These are phyloP conservation scores for Emydocephalus ijimae DNA, from an alignment of 2,113 vertebrate species.

Conservation along the genomic window DNA sequence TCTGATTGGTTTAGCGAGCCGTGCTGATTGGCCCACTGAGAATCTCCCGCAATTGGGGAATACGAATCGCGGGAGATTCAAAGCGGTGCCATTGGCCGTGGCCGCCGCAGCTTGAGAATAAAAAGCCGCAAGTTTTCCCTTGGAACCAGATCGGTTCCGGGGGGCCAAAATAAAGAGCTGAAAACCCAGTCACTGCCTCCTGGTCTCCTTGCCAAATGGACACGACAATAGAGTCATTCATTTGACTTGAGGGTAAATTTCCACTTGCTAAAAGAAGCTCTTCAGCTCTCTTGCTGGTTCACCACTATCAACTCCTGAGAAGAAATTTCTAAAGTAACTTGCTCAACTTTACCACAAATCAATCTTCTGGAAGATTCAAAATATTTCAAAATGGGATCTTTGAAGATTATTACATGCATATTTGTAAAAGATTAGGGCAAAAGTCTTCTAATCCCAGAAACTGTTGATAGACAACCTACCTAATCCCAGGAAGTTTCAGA, in stretches of 20 bases:
- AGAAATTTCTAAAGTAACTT: neutral
- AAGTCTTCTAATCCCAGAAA: neutral
- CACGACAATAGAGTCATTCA: neutral
- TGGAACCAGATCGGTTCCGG: no score
- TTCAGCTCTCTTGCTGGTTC: neutral
- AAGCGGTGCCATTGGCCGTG: no score
- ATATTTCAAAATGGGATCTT: neutral
- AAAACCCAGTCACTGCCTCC: no score
- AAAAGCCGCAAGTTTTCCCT: no score
- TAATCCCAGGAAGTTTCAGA: conserved; percentile 13
- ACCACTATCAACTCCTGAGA: neutral
- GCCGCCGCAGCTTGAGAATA: no score
- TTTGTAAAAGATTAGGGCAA: neutral
- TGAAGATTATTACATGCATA: neutral
- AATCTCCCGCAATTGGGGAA: no score
- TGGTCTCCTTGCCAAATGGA: no score
- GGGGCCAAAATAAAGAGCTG: no score
- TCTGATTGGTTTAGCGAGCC: no score
- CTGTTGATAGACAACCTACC: neutral
- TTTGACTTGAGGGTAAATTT: neutral
- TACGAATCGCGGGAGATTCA: no score
- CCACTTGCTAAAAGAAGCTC: neutral
- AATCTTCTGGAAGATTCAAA: neutral
- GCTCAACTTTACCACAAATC: neutral
- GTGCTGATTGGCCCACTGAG: no score